phyloP scores from a whole-genome alignment of 1,140 invertebrate genomes.

The Aradophagus sp. region DNA sequence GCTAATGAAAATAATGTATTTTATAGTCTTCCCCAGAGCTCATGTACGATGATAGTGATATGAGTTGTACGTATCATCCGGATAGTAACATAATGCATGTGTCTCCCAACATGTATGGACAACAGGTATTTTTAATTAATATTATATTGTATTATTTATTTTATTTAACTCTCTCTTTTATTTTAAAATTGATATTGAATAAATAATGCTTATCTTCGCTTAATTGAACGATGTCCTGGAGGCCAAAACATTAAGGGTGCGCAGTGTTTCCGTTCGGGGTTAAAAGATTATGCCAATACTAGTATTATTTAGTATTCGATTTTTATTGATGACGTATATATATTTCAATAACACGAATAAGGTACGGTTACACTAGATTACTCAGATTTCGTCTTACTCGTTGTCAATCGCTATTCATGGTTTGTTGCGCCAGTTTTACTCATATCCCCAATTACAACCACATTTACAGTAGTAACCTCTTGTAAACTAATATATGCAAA shows the following conservation, averaged over 20 bases:
- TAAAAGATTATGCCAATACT: conserved; percentile 19
- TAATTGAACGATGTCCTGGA: conserved; percentile 7
- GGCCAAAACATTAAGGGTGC: conserved; percentile 9
- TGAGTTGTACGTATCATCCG: conserved; percentile 76
- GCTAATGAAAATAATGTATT: neutral
- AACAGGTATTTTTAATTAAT: conserved; percentile 75
- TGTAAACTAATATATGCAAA: conserved; percentile 8
- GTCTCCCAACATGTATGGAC: conserved; percentile 75
- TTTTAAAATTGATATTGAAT: conserved; percentile 1
- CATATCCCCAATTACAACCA: neutral
- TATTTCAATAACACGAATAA: conserved; percentile 17
- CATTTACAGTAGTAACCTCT: conserved; percentile 5
- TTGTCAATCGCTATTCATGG: neutral
- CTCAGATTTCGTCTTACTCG: conserved; percentile 1
- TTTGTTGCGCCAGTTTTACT: neutral
- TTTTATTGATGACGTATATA: conserved; percentile 23
- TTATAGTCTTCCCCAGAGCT: conserved; percentile 45
- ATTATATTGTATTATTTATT: neutral
- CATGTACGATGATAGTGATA: conserved; percentile 75
- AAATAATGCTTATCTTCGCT: conserved; percentile 2
- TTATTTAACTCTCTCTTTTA: neutral
- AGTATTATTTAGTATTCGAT: conserved; percentile 21
- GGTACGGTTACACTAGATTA: conserved; percentile 25
- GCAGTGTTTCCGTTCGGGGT: conserved; percentile 10
- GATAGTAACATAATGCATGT: no score